Percentiles rank a stretch among this genome's conserved stretches.
Evolutionary conservation across 2,113 vertebrate species (phyloP).

Genomic region (Pithys albifrons): DNA sequence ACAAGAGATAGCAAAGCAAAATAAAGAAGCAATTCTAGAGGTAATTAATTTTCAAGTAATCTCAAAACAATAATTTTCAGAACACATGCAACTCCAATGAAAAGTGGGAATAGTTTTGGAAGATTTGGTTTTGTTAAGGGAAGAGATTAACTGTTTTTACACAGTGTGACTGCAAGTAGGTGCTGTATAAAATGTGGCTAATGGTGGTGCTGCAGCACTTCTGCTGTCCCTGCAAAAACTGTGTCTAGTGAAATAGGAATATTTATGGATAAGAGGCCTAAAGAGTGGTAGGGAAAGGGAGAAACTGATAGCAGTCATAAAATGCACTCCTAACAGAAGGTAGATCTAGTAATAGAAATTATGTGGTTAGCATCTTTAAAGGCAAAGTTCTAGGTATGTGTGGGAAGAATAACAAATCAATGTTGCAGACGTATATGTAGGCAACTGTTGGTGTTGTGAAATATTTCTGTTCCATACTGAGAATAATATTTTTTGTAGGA

Average conservation of each 20-base stretch:
- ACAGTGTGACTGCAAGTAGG: neutral
- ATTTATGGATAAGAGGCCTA: neutral
- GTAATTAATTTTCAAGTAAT: neutral
- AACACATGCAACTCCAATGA: neutral
- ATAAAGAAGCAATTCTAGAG: neutral
- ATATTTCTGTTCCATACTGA: neutral
- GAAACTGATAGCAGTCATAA: neutral
- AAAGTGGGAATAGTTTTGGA: neutral
- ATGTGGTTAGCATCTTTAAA: neutral
- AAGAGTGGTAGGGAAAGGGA: neutral
- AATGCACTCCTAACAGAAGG: neutral
- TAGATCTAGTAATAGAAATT: neutral
- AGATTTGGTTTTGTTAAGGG: rapidly evolving
- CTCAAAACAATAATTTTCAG: neutral
- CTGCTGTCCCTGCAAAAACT: neutral
- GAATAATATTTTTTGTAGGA: neutral
- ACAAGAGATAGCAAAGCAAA: neutral
- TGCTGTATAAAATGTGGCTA: neutral
- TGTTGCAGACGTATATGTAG: neutral
- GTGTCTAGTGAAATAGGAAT: neutral
- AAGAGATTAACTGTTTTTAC: neutral
- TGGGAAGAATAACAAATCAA: neutral
- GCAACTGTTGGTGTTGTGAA: neutral
- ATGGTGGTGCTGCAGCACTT: slow-evolving; percentile 53
- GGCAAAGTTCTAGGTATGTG: neutral